These are phyloP conservation scores for Falcaria lacertinaria DNA, from an alignment of 2,888 invertebrate species.

Conservation along the genomic window DNA sequence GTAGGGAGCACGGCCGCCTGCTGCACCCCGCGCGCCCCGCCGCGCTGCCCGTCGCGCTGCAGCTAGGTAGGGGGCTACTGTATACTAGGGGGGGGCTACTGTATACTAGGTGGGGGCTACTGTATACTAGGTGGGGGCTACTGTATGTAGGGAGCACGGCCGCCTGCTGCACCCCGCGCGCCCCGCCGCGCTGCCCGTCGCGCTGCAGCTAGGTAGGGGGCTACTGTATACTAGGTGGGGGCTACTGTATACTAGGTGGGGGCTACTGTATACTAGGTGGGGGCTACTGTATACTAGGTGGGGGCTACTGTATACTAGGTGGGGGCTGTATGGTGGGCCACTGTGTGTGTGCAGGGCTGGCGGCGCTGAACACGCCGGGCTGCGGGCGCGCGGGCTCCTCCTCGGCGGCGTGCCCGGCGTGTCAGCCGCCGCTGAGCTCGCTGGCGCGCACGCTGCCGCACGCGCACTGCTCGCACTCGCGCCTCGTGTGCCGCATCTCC, in stretches of 20 bases:
- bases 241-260: conserved; percentile 79
- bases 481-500: conserved; percentile 94
- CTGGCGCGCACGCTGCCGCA: conserved; percentile 93
- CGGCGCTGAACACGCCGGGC: conserved; percentile 94
- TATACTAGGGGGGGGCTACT: background rate
- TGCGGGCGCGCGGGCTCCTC: conserved; percentile 72
- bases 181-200: conserved; percentile 94
- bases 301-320: too few relatives aligned
- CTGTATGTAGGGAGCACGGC: conserved; percentile 88
- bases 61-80: conserved; percentile 81
- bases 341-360: conserved; percentile 64
- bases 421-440: conserved; percentile 91
- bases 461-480: conserved; percentile 97
- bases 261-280: too few relatives aligned
- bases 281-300: conserved; percentile 79
- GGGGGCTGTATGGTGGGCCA: too few relatives aligned
- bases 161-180: conserved; percentile 95
- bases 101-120: conserved; percentile 79
- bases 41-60: conserved; percentile 94
- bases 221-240: too few relatives aligned
- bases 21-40: conserved; percentile 96
- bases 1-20: conserved; percentile 95
- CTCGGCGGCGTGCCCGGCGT: conserved; percentile 95
- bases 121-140: background rate
- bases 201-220: conserved; percentile 87